These are phyloP conservation scores for Palythoa grandiflora DNA, from an alignment of 92 coral and sea anemone genomes.

Conservation along the genomic window DNA sequence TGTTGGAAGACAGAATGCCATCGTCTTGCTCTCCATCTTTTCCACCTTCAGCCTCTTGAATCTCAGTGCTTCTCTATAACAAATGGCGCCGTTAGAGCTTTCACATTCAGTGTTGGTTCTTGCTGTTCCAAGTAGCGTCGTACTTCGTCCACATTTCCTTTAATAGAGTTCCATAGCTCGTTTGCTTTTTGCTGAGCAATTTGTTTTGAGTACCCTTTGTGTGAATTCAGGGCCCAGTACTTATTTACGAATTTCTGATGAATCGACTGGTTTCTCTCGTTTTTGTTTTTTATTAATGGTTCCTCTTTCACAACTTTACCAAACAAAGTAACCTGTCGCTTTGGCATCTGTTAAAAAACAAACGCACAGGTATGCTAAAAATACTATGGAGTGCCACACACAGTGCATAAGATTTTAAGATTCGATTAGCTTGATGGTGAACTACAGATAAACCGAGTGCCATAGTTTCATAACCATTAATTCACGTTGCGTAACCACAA, in stretches of 20 bases:
- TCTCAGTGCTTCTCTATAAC: neutral
- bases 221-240: constrained; percentile 7
- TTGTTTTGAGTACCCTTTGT: constrained; percentile 9
- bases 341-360: neutral
- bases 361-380: neutral
- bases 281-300: neutral
- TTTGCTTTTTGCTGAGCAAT: constrained; percentile 9
- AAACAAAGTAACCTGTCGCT: neutral
- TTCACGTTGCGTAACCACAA: neutral
- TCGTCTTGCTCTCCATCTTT: constrained; percentile 1
- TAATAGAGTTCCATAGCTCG: neutral
- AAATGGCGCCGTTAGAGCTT: neutral
- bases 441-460: neutral
- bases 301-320: neutral
- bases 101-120: neutral
- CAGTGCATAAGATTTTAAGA: neutral
- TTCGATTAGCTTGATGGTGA: too few relatives aligned
- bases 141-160: constrained; percentile 5
- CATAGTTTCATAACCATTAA: neutral
- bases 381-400: neutral
- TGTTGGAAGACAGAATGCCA: constrained; percentile 7
- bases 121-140: neutral
- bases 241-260: constrained; percentile 8
- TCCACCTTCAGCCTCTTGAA: constrained; percentile 1
- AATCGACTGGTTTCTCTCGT: neutral